Conservation (phyloP, 2,797 vertebrate species). For the Lepus townsendii region DNA sequence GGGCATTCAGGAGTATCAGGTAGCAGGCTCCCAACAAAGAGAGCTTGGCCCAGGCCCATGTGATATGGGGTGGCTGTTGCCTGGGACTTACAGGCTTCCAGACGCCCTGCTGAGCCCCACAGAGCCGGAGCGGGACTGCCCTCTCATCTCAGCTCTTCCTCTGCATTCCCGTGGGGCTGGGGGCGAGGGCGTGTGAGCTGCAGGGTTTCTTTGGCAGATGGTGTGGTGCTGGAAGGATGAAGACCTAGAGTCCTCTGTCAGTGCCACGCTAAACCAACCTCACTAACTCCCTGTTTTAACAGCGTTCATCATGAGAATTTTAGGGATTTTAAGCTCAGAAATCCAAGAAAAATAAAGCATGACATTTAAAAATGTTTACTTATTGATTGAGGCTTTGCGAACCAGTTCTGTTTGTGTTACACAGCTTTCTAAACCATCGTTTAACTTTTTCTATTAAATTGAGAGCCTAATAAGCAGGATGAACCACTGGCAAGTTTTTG, state of each 20-base stretch:
- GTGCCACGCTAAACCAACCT: neutral
- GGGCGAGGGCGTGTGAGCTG: neutral
- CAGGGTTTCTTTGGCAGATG: neutral
- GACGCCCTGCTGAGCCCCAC: neutral
- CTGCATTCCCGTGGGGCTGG: neutral
- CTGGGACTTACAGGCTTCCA: neutral
- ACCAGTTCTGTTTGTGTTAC: neutral
- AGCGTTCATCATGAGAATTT: neutral
- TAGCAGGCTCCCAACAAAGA: neutral
- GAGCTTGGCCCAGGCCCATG: neutral
- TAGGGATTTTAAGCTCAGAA: neutral
- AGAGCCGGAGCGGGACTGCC: neutral
- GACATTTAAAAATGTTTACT: neutral
- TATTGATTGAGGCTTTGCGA: neutral
- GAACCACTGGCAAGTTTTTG: slow-evolving; percentile 1
- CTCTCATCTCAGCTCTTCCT: neutral
- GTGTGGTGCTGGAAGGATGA: neutral
- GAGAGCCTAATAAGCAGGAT: neutral
- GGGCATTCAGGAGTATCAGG: neutral
- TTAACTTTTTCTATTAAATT: slow-evolving; percentile 11
- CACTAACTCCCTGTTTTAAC: neutral
- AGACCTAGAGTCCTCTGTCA: too few species aligned
- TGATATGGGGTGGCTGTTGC: neutral
- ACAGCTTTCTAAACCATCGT: neutral
- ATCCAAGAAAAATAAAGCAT: neutral